Evolutionary conservation across 2,113 vertebrate genomes (phyloP), one percentile per base, ranked within the genome.

Genomic region (Brachyhypopomus occidentalis): DNA sequence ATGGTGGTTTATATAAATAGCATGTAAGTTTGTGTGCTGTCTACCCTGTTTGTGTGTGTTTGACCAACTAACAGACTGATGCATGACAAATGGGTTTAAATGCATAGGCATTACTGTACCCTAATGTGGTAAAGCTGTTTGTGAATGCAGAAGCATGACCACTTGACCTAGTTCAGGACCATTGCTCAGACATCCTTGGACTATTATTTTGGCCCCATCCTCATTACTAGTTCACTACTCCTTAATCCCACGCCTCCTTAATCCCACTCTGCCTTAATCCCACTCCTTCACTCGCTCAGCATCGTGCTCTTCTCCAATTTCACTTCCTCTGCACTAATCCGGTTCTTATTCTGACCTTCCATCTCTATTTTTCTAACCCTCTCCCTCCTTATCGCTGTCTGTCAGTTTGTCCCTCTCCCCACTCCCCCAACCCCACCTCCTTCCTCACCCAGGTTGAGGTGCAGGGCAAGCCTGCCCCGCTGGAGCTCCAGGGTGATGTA

Each of bases 401-500:
- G n/a, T 41, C 48, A 17, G 14, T 63, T 7, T 48, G 14, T 72
- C 89, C 94, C 38, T 94, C 93, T 30, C 91, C 91, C 82, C 93
- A 55, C 90, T 92, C 62, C 30, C 12, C 27, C 58, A 20, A 38
- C 30, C 34, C 4, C 6, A n/a, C 59, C 58, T 38, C 34, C 17
- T 38, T 62, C 17, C 64, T 27, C 45, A 96, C 95, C 95, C 38
- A 96, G 81, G 83, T 86, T 96, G 78, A 96, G 93, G 77, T 93
- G 92, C 5, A 96, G 89, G 34, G 90, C 83, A 0, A 96, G 93
- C 73, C 89, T 94, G 58, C 95, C 94, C 36, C 91, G 91, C 84
- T 94, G 94, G 17, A 96, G 90, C 82, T 96, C 95, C 86, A 96
- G 82, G 1, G 94, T 96, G 83, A 96, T 93, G 58, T 94, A 93